A percentile compares a stretch with the other conserved stretches of the same genome.
Conservation (phyloP, 2,888 invertebrate genomes). For the Leptarthrus brevirostris region DNA sequence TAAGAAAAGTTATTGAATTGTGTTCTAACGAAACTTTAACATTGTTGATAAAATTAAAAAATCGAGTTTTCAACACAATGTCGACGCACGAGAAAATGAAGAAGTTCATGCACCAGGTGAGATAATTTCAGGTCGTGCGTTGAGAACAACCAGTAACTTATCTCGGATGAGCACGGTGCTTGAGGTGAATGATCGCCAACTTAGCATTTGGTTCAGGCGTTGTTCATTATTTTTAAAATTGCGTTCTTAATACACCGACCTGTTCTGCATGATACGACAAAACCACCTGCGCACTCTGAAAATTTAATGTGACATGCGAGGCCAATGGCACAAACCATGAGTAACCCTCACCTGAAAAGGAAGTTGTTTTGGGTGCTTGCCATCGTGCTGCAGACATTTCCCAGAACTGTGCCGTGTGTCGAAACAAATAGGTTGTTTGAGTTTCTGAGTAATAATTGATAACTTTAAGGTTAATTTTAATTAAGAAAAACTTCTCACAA, state of each 20-base stretch:
- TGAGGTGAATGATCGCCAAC: not conserved
- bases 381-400: too few relatives aligned
- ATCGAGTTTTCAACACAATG: too few relatives aligned
- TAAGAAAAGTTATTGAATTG: too few relatives aligned
- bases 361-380: not conserved
- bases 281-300: conserved; percentile 6
- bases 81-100: not conserved
- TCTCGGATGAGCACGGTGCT: not conserved
- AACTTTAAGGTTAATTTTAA: too few relatives aligned
- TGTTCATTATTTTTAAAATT: not conserved
- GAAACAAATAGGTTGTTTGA: too few relatives aligned
- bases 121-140: conserved; percentile 7
- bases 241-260: not conserved
- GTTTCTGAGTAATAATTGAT: too few relatives aligned
- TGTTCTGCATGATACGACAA: not conserved
- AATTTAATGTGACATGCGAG: not conserved
- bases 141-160: not conserved
- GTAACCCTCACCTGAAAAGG: not conserved
- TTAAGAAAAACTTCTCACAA: too few relatives aligned
- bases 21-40: too few relatives aligned
- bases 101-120: not conserved
- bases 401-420: too few relatives aligned
- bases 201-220: not conserved
- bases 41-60: too few relatives aligned
- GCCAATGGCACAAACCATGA: not conserved